Evolutionary conservation across 2,113 vertebrate species (phyloP).

Genomic region (Cyphomyrus plagiostoma): DNA sequence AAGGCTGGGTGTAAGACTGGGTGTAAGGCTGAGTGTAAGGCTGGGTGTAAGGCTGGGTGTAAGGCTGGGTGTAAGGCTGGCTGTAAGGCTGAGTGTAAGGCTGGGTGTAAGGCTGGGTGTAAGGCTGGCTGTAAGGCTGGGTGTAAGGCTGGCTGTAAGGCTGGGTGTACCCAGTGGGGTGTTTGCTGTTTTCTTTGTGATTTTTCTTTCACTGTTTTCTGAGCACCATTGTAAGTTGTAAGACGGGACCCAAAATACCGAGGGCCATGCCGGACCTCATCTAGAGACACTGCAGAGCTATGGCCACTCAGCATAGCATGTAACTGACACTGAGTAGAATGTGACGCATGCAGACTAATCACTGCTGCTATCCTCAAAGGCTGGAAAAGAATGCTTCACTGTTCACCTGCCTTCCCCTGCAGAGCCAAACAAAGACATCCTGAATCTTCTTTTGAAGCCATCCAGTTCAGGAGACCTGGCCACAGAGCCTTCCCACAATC

Average conservation of each 20-base stretch:
- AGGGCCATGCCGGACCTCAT: neutral
- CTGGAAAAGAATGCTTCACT: neutral
- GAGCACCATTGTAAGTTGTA: neutral
- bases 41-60: no score
- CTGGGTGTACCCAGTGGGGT: neutral
- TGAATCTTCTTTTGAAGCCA: constrained; percentile 63
- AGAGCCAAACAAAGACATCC: constrained; percentile 73
- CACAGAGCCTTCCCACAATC: constrained; percentile 58
- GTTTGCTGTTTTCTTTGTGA: neutral
- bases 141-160: neutral
- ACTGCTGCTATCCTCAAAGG: neutral
- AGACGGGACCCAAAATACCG: neutral
- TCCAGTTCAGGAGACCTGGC: constrained; percentile 64
- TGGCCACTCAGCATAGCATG: neutral
- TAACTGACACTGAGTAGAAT: neutral
- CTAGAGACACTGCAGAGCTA: neutral
- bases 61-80: no score
- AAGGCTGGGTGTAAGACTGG: no score
- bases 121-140: no score
- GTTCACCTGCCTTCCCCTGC: neutral
- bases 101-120: no score
- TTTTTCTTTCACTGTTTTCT: neutral
- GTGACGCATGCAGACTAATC: no score
- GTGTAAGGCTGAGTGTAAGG: no score
- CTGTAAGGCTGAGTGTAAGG: no score